Conservation (phyloP, 2,797 vertebrate species). For the Paratrypauchen microcephalus region DNA sequence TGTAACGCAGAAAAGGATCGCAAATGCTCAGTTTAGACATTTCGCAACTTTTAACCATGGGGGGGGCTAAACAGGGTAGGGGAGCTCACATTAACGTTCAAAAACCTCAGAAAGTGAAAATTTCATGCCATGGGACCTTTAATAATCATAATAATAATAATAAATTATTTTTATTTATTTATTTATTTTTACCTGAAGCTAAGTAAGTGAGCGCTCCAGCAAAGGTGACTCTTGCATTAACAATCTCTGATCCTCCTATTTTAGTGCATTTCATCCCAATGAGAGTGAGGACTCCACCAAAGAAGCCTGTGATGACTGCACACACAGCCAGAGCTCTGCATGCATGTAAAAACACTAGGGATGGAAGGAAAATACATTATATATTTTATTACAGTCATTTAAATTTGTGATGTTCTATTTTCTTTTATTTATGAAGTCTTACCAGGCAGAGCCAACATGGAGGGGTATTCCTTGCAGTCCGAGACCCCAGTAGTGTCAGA, state of each 20-base stretch:
- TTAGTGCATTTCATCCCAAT: conserved; percentile 86
- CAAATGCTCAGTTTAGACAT: too few relatives aligned
- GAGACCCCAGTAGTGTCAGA: conserved; percentile 79
- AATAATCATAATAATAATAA: too few relatives aligned
- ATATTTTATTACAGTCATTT: not conserved
- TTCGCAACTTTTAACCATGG: too few relatives aligned
- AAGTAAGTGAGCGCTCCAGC: conserved; percentile 75
- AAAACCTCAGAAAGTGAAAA: too few relatives aligned
- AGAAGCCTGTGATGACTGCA: conserved; percentile 80
- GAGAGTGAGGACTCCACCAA: conserved; percentile 76
- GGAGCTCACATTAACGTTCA: too few relatives aligned
- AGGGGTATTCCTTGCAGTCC: conserved; percentile 81
- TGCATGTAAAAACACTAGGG: conserved; percentile 75
- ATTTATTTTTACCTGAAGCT: conserved; percentile 70
- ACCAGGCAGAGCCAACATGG: conserved; percentile 78
- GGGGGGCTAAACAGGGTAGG: too few relatives aligned
- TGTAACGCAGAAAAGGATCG: too few relatives aligned
- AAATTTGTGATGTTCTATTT: not conserved
- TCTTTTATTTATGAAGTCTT: conserved; percentile 6
- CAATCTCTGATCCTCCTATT: conserved; percentile 80
- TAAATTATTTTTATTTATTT: too few relatives aligned
- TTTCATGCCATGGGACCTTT: too few relatives aligned
- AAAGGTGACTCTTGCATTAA: conserved; percentile 77
- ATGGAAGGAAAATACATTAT: not conserved
- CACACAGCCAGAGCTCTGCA: conserved; percentile 76